phyloP scores from a whole-genome alignment of 2,113 vertebrate genomes.

The Cyprinodon tularosa region DNA sequence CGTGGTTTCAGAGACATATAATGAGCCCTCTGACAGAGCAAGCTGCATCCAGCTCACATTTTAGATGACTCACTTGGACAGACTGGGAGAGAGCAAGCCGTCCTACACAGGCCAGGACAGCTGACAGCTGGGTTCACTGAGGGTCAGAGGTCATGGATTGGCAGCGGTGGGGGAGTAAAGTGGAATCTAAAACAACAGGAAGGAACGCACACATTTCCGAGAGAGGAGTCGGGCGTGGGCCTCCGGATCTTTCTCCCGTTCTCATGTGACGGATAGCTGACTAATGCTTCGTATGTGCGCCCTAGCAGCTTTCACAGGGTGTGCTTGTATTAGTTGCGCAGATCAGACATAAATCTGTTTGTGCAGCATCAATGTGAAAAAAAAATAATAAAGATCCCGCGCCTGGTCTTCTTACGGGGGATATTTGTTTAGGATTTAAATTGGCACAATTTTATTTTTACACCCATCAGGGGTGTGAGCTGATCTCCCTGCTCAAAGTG shows the following conservation, averaged over 20 bases:
- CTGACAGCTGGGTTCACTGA: slow-evolving; percentile 81
- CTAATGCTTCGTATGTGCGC: slow-evolving; percentile 29
- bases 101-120: slow-evolving; percentile 70
- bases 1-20: not conserved
- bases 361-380: too few species aligned
- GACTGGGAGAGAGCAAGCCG: slow-evolving; percentile 23
- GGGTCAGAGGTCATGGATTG: slow-evolving; percentile 74
- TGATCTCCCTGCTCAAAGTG: not conserved
- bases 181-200: slow-evolving; percentile 83
- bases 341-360: too few species aligned
- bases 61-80: not conserved
- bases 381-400: too few species aligned
- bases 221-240: slow-evolving; percentile 34
- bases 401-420: too few species aligned
- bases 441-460: not conserved
- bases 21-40: not conserved
- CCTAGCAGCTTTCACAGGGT: slow-evolving; percentile 7
- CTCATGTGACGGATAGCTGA: slow-evolving; percentile 35
- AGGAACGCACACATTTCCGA: slow-evolving; percentile 58
- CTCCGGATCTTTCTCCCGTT: slow-evolving; percentile 26
- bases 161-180: slow-evolving; percentile 77
- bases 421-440: not conserved
- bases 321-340: too few species aligned
- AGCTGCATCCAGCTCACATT: not conserved
- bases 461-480: slow-evolving; percentile 8